Conservation (phyloP, 2,113 vertebrate genomes). For the Marcusenius ussheri region DNA sequence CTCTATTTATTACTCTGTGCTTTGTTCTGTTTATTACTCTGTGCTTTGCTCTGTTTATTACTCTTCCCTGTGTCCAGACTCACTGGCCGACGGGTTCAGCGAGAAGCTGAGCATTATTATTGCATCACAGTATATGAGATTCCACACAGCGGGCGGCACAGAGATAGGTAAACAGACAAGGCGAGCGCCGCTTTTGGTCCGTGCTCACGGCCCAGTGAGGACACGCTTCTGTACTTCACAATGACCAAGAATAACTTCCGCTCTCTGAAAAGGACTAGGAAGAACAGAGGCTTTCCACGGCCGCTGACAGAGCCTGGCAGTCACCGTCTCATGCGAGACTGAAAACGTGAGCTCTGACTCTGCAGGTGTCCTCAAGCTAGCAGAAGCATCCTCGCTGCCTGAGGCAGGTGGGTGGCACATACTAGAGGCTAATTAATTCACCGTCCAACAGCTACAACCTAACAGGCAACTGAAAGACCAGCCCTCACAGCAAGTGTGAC, state of each 20-base stretch:
- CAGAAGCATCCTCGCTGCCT: neutral
- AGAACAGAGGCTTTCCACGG: neutral
- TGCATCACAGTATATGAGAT: neutral
- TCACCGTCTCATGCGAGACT: neutral
- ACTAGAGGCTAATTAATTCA: neutral
- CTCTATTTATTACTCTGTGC: neutral
- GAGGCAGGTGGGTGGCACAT: neutral
- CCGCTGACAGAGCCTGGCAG: neutral
- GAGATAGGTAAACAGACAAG: no score
- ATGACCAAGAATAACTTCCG: neutral
- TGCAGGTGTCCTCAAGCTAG: neutral
- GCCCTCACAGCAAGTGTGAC: neutral
- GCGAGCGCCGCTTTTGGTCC: neutral
- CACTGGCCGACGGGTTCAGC: neutral
- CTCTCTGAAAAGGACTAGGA: neutral
- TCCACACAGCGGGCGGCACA: neutral
- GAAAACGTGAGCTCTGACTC: neutral
- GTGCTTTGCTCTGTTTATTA: no score
- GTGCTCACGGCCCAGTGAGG: neutral
- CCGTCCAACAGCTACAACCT: neutral
- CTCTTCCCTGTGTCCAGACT: neutral
- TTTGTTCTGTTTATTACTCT: neutral
- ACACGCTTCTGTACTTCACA: neutral
- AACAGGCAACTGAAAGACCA: neutral
- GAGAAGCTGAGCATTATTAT: neutral